Evolutionary conservation across 2,888 invertebrate genomes (phyloP).

Genomic region (Homarus gammarus): DNA sequence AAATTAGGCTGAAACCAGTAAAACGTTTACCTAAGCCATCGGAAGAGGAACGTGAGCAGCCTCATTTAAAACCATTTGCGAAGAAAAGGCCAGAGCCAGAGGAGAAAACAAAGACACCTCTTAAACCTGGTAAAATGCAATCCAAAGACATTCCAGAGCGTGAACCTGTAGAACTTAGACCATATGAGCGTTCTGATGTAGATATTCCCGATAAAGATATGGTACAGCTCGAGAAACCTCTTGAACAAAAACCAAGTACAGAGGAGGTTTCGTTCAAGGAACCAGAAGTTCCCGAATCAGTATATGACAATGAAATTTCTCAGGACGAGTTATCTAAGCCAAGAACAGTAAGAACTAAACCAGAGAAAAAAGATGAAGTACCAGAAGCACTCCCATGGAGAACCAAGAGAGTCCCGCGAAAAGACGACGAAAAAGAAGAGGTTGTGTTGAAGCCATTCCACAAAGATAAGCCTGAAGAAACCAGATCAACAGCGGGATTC

Average conservation of each 20-base stretch:
- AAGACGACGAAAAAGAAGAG: slow-evolving; percentile 53
- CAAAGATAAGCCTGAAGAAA: slow-evolving; percentile 49
- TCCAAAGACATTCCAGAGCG: neutral
- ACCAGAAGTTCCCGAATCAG: neutral
- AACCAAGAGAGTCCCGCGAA: neutral
- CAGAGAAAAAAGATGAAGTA: slow-evolving; percentile 49
- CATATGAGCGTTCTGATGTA: slow-evolving; percentile 29
- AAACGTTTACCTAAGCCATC: neutral
- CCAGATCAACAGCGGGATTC: slow-evolving; percentile 26
- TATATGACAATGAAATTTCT: neutral
- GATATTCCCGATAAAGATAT: slow-evolving; percentile 32
- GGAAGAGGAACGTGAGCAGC: slow-evolving; percentile 38
- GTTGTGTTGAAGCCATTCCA: slow-evolving; percentile 56
- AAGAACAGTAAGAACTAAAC: slow-evolving; percentile 41
- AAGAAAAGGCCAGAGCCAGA: neutral
- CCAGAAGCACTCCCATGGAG: slow-evolving; percentile 42
- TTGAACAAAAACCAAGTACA: slow-evolving; percentile 15
- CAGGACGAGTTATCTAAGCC: neutral
- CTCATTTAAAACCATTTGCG: slow-evolving; percentile 52
- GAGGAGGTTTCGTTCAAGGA: slow-evolving; percentile 23
- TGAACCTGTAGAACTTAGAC: slow-evolving; percentile 33
- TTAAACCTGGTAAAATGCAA: neutral
- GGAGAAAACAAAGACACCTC: neutral
- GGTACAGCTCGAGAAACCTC: slow-evolving; percentile 26
- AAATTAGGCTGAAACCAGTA: slow-evolving; percentile 7